Evolutionary conservation across 2,113 vertebrate genomes (phyloP).

Genomic region (Anoura caudifer): DNA sequence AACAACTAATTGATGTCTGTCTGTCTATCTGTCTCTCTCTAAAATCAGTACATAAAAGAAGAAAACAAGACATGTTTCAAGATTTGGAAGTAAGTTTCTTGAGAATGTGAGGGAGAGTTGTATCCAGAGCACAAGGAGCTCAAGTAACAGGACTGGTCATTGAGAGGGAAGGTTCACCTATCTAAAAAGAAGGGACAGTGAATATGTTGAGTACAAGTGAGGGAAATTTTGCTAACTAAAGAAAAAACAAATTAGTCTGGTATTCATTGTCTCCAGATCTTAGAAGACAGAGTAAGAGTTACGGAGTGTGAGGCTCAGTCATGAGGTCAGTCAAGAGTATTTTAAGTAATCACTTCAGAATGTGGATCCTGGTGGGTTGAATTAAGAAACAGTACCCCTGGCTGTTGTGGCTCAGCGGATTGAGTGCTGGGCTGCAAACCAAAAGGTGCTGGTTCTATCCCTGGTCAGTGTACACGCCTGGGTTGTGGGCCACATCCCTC

Average conservation of each 20-base stretch:
- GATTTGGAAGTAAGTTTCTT: background rate
- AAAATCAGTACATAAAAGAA: background rate
- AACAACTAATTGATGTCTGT: too few relatives aligned
- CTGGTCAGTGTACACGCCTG: too few relatives aligned
- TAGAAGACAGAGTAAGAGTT: background rate
- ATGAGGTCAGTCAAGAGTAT: background rate
- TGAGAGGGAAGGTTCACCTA: background rate
- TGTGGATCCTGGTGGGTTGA: background rate
- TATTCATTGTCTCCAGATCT: background rate
- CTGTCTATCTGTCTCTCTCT: too few relatives aligned
- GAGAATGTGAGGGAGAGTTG: background rate
- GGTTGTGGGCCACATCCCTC: too few relatives aligned
- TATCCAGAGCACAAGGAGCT: background rate
- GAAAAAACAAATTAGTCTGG: background rate
- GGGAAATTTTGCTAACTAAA: background rate
- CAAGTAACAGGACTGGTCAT: background rate
- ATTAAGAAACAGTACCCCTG: background rate
- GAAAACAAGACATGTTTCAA: background rate
- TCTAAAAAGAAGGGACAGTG: background rate
- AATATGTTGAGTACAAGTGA: background rate
- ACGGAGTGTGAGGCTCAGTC: background rate
- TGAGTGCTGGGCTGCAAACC: too few relatives aligned
- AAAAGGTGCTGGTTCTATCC: too few relatives aligned
- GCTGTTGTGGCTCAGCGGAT: too few relatives aligned
- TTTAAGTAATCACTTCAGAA: background rate